Percentiles rank a stretch among this genome's conserved stretches.
These are phyloP conservation scores for Bolinopsis microptera DNA, from an alignment of 37 sponge, comb jelly and placozoan species.

Conservation along the genomic window DNA sequence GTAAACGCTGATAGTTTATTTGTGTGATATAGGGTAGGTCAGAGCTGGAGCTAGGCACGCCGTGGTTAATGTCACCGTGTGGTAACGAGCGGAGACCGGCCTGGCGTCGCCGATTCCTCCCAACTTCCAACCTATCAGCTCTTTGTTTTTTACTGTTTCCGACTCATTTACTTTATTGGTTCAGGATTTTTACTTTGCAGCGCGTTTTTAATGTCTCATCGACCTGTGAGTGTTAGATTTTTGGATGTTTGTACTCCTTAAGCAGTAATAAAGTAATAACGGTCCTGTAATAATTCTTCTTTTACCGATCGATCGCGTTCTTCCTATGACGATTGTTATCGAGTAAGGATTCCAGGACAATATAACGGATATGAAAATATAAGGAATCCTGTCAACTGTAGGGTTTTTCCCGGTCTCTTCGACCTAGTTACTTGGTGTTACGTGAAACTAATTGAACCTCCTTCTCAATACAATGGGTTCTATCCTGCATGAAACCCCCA, in stretches of 20 bases:
- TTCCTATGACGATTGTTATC: neutral
- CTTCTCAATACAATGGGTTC: neutral
- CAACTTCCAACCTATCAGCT: neutral
- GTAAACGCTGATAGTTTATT: neutral
- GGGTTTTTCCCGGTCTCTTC: neutral
- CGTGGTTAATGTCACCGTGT: neutral
- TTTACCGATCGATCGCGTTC: neutral
- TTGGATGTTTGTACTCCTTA: no score
- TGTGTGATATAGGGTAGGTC: neutral
- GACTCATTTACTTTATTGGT: no score
- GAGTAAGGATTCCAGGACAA: neutral
- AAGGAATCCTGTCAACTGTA: neutral
- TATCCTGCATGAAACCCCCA: neutral
- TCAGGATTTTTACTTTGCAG: no score
- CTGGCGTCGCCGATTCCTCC: neutral
- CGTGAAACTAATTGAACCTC: neutral
- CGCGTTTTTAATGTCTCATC: no score
- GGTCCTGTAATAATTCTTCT: no score
- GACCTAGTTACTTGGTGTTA: neutral
- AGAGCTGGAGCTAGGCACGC: neutral
- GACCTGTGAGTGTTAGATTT: no score
- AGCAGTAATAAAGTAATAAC: no score
- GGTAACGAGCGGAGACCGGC: no score
- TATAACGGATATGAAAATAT: neutral
- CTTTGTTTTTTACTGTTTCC: no score